These are phyloP conservation scores for Gymnothorax reevesii DNA, from an alignment of 2,797 vertebrate genomes.

Conservation along the genomic window DNA sequence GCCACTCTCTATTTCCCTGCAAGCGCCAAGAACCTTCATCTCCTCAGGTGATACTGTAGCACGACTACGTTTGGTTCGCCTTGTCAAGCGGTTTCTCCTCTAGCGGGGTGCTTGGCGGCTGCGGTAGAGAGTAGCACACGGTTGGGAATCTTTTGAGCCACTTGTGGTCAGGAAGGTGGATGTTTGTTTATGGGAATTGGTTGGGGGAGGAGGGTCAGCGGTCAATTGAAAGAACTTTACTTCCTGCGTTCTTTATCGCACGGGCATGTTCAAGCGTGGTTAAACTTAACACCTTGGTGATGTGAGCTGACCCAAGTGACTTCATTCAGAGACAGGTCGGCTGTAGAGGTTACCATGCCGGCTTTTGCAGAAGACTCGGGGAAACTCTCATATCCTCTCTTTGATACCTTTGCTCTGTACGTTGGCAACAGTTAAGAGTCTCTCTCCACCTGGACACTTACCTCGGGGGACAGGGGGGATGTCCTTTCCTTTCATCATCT, in stretches of 20 bases:
- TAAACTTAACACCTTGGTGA: not conserved
- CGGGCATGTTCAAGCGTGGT: not conserved
- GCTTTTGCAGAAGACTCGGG: not conserved
- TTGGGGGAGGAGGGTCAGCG: not conserved
- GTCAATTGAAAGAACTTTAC: not conserved
- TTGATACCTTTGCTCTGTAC: not conserved
- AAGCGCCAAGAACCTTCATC: not conserved
- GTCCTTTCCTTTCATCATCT: not conserved
- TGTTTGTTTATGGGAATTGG: not conserved
- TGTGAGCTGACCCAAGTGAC: not conserved
- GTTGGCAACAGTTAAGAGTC: not conserved
- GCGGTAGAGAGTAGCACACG: not conserved
- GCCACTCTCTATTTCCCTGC: not conserved
- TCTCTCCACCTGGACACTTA: slow-evolving; percentile 15
- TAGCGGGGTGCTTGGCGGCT: not conserved
- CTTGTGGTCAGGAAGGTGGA: not conserved
- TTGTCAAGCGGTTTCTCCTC: not conserved
- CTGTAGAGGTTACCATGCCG: not conserved
- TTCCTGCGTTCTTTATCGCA: not conserved
- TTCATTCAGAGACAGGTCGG: not conserved
- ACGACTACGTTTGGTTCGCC: not conserved
- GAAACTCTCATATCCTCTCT: not conserved
- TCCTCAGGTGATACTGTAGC: not conserved
- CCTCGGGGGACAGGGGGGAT: not conserved
- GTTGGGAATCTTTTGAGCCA: not conserved